Evolutionary conservation across 53 echinoderm and acorn worm species (phyloP).

Genomic region (Apostichopus leukothele): DNA sequence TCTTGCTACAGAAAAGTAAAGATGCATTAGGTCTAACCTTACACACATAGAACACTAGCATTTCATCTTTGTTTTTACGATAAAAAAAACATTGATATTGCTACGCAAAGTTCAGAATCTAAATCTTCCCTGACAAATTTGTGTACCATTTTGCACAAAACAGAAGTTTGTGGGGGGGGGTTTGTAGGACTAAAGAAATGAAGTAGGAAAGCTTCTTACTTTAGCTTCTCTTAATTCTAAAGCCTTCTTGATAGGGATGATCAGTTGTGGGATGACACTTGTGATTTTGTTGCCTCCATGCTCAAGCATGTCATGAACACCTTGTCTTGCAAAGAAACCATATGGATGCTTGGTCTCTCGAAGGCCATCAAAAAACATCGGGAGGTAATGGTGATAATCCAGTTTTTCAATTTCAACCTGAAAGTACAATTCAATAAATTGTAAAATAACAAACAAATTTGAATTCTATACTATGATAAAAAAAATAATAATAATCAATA

Average conservation of each 20-base stretch:
- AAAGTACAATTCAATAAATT: constrained; percentile 4
- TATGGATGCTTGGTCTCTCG: constrained; percentile 93
- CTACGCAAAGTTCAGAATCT: no score
- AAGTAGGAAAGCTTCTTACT: constrained; percentile 27
- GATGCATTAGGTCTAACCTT: no score
- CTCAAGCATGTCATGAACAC: constrained; percentile 98
- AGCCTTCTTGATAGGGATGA: constrained; percentile 92
- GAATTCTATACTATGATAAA: no score
- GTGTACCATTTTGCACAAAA: no score
- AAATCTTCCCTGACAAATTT: no score
- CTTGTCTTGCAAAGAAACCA: constrained; percentile 94
- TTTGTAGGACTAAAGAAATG: no score
- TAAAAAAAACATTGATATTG: no score
- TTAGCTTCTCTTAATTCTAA: constrained; percentile 70
- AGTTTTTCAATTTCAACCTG: constrained; percentile 98
- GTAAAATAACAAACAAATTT: not conserved
- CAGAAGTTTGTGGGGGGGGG: no score
- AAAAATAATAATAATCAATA: no score
- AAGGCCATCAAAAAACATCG: constrained; percentile 94
- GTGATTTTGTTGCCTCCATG: constrained; percentile 91
- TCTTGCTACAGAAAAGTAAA: no score
- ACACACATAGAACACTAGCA: no score
- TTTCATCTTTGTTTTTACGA: no score
- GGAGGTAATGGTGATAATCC: constrained; percentile 99
- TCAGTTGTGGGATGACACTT: constrained; percentile 91